Percentiles rank a stretch among this genome's conserved stretches.
These are phyloP conservation scores for Aythya baeri DNA, from an alignment of 2,113 vertebrate genomes.

Conservation along the genomic window DNA sequence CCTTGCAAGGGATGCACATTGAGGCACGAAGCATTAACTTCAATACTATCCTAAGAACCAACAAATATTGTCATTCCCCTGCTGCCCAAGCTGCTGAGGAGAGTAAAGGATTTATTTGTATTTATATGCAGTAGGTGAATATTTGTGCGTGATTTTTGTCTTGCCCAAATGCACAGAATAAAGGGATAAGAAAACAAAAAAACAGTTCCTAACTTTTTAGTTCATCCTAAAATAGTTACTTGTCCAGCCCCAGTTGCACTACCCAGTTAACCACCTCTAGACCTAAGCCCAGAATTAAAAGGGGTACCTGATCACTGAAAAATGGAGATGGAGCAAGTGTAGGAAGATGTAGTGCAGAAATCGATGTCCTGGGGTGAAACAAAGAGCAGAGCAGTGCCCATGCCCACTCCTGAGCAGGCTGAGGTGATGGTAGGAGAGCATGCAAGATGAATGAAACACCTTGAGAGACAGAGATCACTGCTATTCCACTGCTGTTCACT, in stretches of 20 bases:
- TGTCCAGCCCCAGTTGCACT: not conserved
- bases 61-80: not conserved
- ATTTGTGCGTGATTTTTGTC: not conserved
- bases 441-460: not conserved
- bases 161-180: not conserved
- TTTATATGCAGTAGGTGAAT: not conserved
- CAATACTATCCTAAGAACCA: not conserved
- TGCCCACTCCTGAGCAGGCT: accelerated
- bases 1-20: accelerated
- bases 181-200: not conserved
- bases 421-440: not conserved
- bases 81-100: not conserved
- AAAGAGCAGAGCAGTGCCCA: not conserved
- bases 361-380: not conserved
- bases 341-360: not conserved
- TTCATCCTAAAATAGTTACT: not conserved
- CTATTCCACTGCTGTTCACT: accelerated
- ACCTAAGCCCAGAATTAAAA: not conserved
- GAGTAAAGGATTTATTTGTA: not conserved
- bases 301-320: not conserved
- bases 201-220: not conserved
- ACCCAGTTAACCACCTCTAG: not conserved
- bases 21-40: not conserved
- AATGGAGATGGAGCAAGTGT: not conserved
- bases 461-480: not conserved